Evolutionary conservation across 2,113 vertebrate genomes (phyloP).

Genomic region (Raja brachyura): DNA sequence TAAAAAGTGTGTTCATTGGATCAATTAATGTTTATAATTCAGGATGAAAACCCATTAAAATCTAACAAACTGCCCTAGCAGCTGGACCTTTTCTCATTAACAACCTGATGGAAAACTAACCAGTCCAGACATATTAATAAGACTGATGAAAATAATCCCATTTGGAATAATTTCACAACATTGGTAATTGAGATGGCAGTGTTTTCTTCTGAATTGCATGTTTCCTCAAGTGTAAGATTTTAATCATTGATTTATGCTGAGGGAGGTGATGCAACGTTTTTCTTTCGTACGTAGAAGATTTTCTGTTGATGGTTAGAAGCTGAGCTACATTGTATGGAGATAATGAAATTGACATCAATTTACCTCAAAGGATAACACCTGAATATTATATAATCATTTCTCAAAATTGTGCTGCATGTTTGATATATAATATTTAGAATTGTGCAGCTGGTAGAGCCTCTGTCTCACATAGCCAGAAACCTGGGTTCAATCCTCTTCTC

Average conservation of each 20-base stretch:
- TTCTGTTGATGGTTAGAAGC: neutral
- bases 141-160: neutral
- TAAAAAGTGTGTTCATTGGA: neutral
- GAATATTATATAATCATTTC: neutral
- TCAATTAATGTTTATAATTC: neutral
- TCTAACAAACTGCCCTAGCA: neutral
- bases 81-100: neutral
- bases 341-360: neutral
- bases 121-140: neutral
- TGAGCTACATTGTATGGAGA: neutral
- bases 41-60: neutral
- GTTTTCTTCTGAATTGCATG: neutral
- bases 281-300: neutral
- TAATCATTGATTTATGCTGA: neutral
- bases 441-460: too few relatives aligned
- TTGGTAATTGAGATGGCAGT: neutral
- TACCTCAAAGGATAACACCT: neutral
- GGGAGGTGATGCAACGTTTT: neutral
- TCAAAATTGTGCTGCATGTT: neutral
- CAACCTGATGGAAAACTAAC: neutral
- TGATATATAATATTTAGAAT: too few relatives aligned
- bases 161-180: neutral
- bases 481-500: too few relatives aligned
- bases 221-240: neutral
- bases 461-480: too few relatives aligned